These are phyloP conservation scores for Pseudomugil gertrudae DNA, from an alignment of 2,797 vertebrate species.

Conservation along the genomic window DNA sequence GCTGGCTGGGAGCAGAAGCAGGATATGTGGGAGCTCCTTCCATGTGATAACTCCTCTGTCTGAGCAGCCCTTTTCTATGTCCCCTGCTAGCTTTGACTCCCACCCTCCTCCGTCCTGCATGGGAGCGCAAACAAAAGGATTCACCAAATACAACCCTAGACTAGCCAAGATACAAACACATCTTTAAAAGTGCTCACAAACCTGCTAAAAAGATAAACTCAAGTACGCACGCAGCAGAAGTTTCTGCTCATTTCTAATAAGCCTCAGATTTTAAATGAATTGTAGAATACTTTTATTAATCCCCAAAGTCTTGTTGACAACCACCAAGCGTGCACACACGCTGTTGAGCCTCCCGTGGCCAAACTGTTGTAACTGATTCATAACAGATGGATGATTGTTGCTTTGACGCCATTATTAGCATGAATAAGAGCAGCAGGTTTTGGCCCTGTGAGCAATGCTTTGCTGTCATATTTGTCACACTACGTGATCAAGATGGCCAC, in stretches of 20 bases:
- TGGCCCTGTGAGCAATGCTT: slow-evolving; percentile 49
- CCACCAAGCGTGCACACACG: slow-evolving; percentile 11
- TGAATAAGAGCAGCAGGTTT: slow-evolving; percentile 50
- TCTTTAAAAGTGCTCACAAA: slow-evolving; percentile 13
- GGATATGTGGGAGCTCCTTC: slow-evolving; percentile 27
- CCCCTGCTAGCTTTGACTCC: slow-evolving; percentile 42
- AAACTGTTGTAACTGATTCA: slow-evolving; percentile 50
- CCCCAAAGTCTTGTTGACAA: slow-evolving; percentile 10
- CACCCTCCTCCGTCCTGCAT: slow-evolving; percentile 51
- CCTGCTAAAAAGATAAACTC: slow-evolving; percentile 15
- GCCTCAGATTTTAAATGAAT: neutral
- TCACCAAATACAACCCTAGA: slow-evolving; percentile 16
- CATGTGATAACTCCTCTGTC: slow-evolving; percentile 49
- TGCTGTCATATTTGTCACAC: slow-evolving; percentile 44
- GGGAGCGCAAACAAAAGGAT: slow-evolving; percentile 74
- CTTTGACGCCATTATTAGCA: slow-evolving; percentile 61
- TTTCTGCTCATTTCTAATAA: slow-evolving; percentile 13
- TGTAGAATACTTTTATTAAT: neutral
- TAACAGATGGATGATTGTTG: slow-evolving; percentile 61
- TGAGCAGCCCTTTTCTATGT: slow-evolving; percentile 55
- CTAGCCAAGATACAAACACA: slow-evolving; percentile 25
- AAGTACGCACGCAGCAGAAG: neutral
- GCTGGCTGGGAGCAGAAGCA: slow-evolving; percentile 22
- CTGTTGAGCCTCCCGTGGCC: slow-evolving; percentile 31
- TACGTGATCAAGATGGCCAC: slow-evolving; percentile 47